Base-by-base conservation (phyloP, 53 echinoderm and acorn worm genomes). In the Temnopleurus reevesii region DNA sequence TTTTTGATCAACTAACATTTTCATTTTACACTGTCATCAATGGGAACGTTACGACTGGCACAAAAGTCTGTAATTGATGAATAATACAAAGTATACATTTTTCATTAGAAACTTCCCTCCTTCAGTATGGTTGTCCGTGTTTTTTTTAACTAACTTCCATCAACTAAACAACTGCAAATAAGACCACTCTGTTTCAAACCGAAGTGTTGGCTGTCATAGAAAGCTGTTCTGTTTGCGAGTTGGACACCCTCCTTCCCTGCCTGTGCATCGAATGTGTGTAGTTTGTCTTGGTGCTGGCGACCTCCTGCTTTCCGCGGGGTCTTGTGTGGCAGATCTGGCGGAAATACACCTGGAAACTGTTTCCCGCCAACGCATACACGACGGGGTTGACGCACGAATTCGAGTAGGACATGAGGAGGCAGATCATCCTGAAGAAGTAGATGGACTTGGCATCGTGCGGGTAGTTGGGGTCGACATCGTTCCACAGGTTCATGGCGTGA, bases 341-440 rank as follows among this genome's bases (percentile, higher is more conserved):
- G 17, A 98, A 79, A 53, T 95, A 94, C 46, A 92, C 92, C 15
- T 89, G 92, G 54, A 94, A 98, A 53, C 94, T 98, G 66, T 93
- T 58, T 12, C 98, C 98, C 12, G 94, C 94, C 34, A 98, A 89
- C 0, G 98, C 98, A 79, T 98, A 98, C 35, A 98, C 93, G 7
- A 94, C 76, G 3, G 98, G 98, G 66, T 98, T 98, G 47, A 98
- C 92, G 71, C 93, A 94, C 9, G 98, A 95, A 59, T 98, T 95
- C n/a, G 93, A 86, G 84, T 98, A 98, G 7, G 93, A 85, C 9
- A 98, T 84, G 27, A 86, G 79, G 76, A 95, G 76, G 41, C 91
- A 61, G 57, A 94, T 86, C 41, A 89, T 90, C 0, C 91, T 85
- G 57, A 93, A 61, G 29, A 44, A 61, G 8, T 56, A 83, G 53